Base-by-base conservation (phyloP, 2,113 vertebrate species). In the Plecotus auritus region DNA sequence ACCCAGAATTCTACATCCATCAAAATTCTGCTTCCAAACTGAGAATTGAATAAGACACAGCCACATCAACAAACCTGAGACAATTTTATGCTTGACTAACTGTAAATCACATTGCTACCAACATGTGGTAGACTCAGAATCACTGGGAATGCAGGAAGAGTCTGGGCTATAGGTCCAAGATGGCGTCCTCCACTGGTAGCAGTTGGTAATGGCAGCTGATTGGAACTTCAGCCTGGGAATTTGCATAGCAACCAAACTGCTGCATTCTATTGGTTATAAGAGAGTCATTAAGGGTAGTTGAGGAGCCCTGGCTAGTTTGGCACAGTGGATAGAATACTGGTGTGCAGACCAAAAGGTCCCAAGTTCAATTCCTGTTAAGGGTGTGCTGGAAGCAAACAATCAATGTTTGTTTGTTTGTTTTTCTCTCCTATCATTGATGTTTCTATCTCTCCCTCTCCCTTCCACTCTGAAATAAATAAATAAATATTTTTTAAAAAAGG, bases 71-170 rank as follows among this genome's bases (percentile, higher is more conserved):
- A 45, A 87, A 94, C 90, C 64, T 88, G 56, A 70, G 13, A 42
- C 7, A 73, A 54, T 67, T 22, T 88, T 49, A 16, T n/a, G 9
- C 49, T 66, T 9, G 32, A 70, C 18, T 51, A 83, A 56, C 17
- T 78, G 17, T 22, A 83, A 93, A 66, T 51, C 45, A 56, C 1
- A 1, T 32, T 7, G 4, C 13, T 59, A 73, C 3, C 1, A 0
- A 13, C 47, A 12, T 0, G 4, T 1, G 9, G 26, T 18, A 17
- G 30, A 80, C 56, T 67, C 9, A 22, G 10, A 80, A 66, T 16
- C 17, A 40, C 2, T n/a, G 0, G 0, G 5, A 49, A 11, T 1
- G 3, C 20, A 16, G 3, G 23, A 26, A 70, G 40, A 40, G 1
- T 28, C 17, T 18, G 9, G 13, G 8, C 9, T 2, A 0, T 3